phyloP scores from a whole-genome alignment of 2,797 vertebrate genomes.

The Anolis apletophallus region DNA sequence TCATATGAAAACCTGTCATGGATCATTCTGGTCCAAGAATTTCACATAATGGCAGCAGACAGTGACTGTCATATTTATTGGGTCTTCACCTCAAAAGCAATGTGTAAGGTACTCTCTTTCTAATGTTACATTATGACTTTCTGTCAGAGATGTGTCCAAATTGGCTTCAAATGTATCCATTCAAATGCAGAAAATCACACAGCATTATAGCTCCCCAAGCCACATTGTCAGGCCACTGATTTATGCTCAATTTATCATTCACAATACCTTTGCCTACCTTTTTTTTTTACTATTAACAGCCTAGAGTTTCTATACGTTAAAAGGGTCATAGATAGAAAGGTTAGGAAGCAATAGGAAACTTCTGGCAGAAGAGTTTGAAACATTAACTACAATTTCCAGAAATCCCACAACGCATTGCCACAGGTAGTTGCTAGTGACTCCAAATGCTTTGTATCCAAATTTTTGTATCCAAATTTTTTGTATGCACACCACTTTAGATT shows the following conservation, averaged over 20 bases:
- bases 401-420: no score
- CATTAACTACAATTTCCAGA: neutral
- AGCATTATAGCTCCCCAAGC: neutral
- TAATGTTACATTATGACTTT: neutral
- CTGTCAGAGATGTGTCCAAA: neutral
- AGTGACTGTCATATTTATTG: neutral
- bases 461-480: no score
- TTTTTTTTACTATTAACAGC: neutral
- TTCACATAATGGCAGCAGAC: neutral
- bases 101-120: neutral
- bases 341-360: neutral
- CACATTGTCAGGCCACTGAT: neutral
- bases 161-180: neutral
- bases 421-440: neutral
- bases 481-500: no score
- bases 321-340: neutral
- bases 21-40: constrained; percentile 10
- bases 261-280: neutral
- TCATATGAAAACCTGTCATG: constrained; percentile 30
- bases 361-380: neutral
- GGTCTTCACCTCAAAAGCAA: neutral
- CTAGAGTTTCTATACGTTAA: no score
- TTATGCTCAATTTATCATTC: neutral
- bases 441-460: neutral
- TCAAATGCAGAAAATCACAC: neutral